Evolutionary conservation across 2,113 vertebrate genomes (phyloP).

Genomic region (Naja naja): DNA sequence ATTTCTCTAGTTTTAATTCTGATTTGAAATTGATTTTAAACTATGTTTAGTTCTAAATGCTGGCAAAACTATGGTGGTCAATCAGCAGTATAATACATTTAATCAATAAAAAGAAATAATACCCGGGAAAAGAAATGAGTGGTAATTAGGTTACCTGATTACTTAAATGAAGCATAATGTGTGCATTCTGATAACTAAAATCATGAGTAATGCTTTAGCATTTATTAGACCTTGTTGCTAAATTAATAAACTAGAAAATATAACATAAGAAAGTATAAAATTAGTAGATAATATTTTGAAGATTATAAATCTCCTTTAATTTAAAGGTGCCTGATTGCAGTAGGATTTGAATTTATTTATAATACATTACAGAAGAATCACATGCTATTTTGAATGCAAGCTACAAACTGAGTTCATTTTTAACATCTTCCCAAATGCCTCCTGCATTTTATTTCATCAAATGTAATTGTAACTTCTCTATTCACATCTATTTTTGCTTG

Average conservation of each 20-base stretch:
- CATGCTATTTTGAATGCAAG: neutral
- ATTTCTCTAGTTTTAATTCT: neutral
- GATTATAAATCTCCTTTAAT: neutral
- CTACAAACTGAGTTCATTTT: neutral
- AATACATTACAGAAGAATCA: neutral
- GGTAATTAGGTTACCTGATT: constrained; percentile 52
- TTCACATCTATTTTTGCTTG: neutral
- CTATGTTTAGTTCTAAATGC: neutral
- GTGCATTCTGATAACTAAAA: constrained; percentile 57
- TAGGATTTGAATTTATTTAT: neutral
- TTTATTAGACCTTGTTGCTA: constrained; percentile 25
- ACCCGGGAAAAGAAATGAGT: constrained; percentile 52
- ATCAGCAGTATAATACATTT: neutral
- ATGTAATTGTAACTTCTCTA: too few relatives aligned
- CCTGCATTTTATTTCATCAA: neutral
- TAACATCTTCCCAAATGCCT: neutral
- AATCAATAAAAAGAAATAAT: constrained; percentile 49
- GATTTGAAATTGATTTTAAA: neutral
- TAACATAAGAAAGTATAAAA: constrained; percentile 11
- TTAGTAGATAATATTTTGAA: constrained; percentile 32
- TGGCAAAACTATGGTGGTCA: neutral
- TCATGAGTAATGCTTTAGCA: constrained; percentile 52
- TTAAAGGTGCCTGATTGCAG: neutral
- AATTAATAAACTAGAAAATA: constrained; percentile 53
- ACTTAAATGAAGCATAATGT: constrained; percentile 59